These are phyloP conservation scores for Sebastes schlegelii DNA, from an alignment of 2,113 vertebrate species.

Conservation along the genomic window DNA sequence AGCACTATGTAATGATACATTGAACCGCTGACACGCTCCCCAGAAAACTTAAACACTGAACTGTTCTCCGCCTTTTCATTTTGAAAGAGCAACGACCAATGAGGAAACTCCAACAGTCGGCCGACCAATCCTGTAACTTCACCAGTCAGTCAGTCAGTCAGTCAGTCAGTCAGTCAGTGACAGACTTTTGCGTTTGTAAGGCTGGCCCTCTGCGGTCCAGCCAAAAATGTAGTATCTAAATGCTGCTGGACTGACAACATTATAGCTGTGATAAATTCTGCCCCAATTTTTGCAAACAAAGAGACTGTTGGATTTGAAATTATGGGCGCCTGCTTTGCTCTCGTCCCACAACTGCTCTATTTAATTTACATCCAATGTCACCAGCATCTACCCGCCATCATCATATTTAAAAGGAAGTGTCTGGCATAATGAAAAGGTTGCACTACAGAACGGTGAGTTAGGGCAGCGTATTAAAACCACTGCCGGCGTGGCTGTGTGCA, in stretches of 20 bases:
- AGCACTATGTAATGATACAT: no score
- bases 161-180: no score
- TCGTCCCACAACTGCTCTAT: neutral
- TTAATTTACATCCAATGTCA: constrained; percentile 32
- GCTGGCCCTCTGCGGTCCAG: no score
- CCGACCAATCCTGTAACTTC: no score
- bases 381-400: constrained; percentile 34
- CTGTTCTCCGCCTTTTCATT: no score
- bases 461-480: constrained; percentile 18
- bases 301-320: constrained; percentile 15
- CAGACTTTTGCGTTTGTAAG: no score
- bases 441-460: neutral
- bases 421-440: constrained; percentile 31
- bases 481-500: neutral
- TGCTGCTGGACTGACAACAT: neutral
- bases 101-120: no score
- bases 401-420: constrained; percentile 33
- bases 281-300: constrained; percentile 33
- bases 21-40: no score
- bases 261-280: constrained; percentile 20
- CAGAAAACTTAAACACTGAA: no score
- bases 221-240: no score
- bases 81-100: no score
- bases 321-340: constrained; percentile 7
- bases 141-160: no score